A percentile compares a stretch with the other conserved stretches of the same genome.
These are phyloP conservation scores for Podarcis raffonei DNA, from an alignment of 2,113 vertebrate genomes.

Conservation along the genomic window DNA sequence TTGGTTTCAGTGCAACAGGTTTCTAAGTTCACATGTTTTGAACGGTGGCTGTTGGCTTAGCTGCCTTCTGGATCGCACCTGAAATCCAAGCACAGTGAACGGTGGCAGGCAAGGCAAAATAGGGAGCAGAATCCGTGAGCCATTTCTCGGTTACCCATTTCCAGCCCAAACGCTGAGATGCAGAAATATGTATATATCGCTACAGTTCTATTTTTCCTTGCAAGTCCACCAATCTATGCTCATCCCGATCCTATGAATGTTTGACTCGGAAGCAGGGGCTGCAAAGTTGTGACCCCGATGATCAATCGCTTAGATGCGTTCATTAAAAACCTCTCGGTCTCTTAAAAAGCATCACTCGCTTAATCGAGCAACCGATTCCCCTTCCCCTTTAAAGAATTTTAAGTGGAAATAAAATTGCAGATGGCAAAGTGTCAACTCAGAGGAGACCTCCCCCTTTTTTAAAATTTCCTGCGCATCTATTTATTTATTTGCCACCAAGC, in stretches of 20 bases:
- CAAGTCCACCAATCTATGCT: neutral
- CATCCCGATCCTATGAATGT: neutral
- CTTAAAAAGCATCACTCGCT: neutral
- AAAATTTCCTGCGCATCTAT: too few relatives aligned
- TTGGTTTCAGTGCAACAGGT: neutral
- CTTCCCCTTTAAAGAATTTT: neutral
- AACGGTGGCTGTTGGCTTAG: too few relatives aligned
- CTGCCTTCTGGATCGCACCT: neutral
- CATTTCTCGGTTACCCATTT: neutral
- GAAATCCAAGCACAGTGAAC: too few relatives aligned
- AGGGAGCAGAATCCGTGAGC: neutral
- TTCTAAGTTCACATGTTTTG: neutral
- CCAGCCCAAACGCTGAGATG: neutral
- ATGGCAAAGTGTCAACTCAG: neutral
- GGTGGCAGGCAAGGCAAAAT: neutral
- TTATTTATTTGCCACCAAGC: too few relatives aligned
- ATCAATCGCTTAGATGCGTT: neutral
- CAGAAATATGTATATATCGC: neutral
- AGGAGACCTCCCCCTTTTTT: too few relatives aligned
- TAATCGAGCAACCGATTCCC: neutral
- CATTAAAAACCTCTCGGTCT: neutral
- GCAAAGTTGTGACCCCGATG: neutral
- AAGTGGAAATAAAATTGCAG: neutral
- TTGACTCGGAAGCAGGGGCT: neutral
- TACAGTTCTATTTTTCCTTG: neutral